Conservation (phyloP, 2,113 vertebrate genomes). For the Phoxinus phoxinus region DNA sequence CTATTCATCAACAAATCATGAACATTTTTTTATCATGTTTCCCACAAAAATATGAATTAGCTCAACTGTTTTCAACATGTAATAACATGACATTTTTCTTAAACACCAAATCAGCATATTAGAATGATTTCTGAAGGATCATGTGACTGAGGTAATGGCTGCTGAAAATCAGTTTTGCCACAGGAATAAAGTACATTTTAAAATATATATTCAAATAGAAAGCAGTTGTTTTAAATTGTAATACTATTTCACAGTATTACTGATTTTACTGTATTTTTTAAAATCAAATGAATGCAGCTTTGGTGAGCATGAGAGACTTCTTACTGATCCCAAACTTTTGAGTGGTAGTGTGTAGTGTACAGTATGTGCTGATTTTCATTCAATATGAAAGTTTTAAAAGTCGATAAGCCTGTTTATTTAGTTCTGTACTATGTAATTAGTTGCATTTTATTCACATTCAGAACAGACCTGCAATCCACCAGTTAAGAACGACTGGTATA, state of each 20-base stretch:
- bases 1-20: no score
- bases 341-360: background rate
- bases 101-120: background rate
- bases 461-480: background rate
- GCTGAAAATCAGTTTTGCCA: no score
- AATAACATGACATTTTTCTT: background rate
- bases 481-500: background rate
- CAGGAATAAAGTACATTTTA: no score
- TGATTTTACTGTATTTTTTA: background rate
- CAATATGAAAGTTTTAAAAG: background rate
- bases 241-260: background rate
- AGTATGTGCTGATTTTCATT: background rate
- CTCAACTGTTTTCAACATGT: background rate
- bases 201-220: no score
- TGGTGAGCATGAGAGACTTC: background rate
- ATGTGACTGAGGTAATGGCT: no score
- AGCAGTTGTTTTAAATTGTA: background rate
- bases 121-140: no score
- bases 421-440: background rate
- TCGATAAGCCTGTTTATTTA: background rate
- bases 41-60: background rate
- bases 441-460: background rate
- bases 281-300: background rate
- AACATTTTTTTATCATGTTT: background rate
- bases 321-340: background rate